Conservation (phyloP, 2,888 invertebrate genomes). For the Conistra vaccinii region DNA sequence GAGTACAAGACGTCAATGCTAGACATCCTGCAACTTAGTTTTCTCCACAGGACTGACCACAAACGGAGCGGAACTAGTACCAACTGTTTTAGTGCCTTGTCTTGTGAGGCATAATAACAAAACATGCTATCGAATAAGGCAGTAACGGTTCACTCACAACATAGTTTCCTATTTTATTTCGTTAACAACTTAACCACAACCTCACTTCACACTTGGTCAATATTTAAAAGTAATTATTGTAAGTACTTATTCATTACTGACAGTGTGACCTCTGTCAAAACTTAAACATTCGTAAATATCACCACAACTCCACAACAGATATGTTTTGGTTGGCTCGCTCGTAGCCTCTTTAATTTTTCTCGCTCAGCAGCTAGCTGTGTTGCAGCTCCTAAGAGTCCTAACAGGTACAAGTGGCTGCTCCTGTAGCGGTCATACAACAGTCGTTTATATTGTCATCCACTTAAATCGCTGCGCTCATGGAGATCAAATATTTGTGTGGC, state of each 20-base stretch:
- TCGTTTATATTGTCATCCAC: neutral
- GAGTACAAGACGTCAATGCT: neutral
- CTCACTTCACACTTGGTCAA: constrained; percentile 9
- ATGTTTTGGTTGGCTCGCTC: neutral
- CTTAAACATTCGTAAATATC: neutral
- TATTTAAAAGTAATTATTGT: constrained; percentile 16
- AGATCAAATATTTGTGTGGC: neutral
- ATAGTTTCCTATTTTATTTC: constrained; percentile 1
- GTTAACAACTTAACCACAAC: constrained; percentile 28
- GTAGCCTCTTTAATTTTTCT: neutral
- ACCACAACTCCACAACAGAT: neutral
- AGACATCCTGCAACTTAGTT: neutral
- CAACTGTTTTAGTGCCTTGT: neutral
- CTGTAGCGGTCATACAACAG: neutral
- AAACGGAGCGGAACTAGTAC: neutral
- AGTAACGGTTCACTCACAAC: neutral
- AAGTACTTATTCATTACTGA: constrained; percentile 3
- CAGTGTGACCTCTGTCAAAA: neutral
- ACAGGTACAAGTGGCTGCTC: neutral
- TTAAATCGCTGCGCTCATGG: neutral
- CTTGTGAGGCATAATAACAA: neutral
- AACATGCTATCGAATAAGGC: neutral
- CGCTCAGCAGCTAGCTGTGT: neutral
- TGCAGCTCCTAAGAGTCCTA: no score
- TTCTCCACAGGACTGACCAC: neutral